Evolutionary conservation across 2,797 vertebrate species (phyloP).

Genomic region (Platalea minor): DNA sequence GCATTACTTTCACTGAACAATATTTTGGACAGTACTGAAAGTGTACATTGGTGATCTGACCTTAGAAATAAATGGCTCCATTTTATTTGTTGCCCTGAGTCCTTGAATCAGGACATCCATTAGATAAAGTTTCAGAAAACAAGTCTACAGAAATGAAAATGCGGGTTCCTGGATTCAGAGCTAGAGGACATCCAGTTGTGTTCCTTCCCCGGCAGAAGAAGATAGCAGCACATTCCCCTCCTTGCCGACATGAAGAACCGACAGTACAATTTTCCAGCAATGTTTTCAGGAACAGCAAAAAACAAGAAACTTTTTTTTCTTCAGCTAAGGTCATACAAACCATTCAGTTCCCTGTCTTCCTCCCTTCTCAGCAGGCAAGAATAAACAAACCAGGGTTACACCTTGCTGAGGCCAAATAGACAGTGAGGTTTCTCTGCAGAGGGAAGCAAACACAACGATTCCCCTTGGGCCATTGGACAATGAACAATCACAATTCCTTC

Average conservation of each 20-base stretch:
- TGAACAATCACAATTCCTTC: neutral
- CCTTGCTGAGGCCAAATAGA: neutral
- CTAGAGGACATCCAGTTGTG: neutral
- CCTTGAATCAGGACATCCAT: neutral
- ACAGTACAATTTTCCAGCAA: neutral
- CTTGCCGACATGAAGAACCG: neutral
- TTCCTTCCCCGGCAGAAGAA: neutral
- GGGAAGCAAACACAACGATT: neutral
- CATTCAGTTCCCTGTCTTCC: neutral
- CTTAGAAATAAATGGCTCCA: neutral
- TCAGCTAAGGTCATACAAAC: neutral
- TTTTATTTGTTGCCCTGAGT: neutral
- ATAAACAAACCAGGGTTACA: neutral
- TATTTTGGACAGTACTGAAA: neutral
- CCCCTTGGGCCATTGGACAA: rapidly evolving
- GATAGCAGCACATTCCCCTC: neutral
- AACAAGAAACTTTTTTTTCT: neutral
- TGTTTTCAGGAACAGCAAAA: neutral
- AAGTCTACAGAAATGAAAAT: neutral
- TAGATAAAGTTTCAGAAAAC: neutral
- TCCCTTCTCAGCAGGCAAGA: neutral
- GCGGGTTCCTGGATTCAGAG: neutral
- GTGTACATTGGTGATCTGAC: neutral
- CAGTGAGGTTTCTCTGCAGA: neutral
- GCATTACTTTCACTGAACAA: neutral